phyloP scores from a whole-genome alignment of 2,797 vertebrate genomes.

The Clarias platycephalus region DNA sequence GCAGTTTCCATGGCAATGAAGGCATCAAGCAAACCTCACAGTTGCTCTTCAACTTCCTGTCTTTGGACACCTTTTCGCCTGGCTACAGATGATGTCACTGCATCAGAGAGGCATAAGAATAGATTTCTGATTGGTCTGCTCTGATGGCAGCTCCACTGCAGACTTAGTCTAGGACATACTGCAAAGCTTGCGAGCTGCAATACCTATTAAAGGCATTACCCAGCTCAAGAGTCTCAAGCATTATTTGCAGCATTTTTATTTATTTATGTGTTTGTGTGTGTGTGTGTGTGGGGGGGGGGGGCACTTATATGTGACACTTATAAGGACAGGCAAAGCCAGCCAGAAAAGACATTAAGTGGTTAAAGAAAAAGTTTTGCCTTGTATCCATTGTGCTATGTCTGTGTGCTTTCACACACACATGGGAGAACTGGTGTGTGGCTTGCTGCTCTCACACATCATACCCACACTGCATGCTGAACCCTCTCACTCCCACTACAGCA shows the following conservation, averaged over 20 bases:
- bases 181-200: slow-evolving; percentile 27
- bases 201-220: slow-evolving; percentile 17
- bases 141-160: slow-evolving; percentile 51
- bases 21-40: slow-evolving; percentile 64
- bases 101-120: slow-evolving; percentile 59
- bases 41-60: slow-evolving; percentile 68
- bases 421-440: slow-evolving; percentile 22
- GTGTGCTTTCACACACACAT: not conserved
- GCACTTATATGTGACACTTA: slow-evolving; percentile 22
- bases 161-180: slow-evolving; percentile 37
- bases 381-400: slow-evolving; percentile 33
- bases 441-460: slow-evolving; percentile 38
- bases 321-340: slow-evolving; percentile 30
- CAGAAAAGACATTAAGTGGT: slow-evolving; percentile 38
- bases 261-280: no score
- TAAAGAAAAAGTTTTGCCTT: slow-evolving; percentile 23
- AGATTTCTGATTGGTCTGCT: slow-evolving; percentile 66
- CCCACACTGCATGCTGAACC: slow-evolving; percentile 35
- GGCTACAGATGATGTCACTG: slow-evolving; percentile 79
- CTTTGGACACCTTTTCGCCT: slow-evolving; percentile 69
- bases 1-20: slow-evolving; percentile 76
- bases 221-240: slow-evolving; percentile 10
- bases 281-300: no score
- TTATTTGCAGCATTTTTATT: slow-evolving; percentile 36
- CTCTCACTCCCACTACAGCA: slow-evolving; percentile 34